These are phyloP conservation scores for Temnothorax nylanderi DNA, from an alignment of 1,140 invertebrate species.

Conservation along the genomic window DNA sequence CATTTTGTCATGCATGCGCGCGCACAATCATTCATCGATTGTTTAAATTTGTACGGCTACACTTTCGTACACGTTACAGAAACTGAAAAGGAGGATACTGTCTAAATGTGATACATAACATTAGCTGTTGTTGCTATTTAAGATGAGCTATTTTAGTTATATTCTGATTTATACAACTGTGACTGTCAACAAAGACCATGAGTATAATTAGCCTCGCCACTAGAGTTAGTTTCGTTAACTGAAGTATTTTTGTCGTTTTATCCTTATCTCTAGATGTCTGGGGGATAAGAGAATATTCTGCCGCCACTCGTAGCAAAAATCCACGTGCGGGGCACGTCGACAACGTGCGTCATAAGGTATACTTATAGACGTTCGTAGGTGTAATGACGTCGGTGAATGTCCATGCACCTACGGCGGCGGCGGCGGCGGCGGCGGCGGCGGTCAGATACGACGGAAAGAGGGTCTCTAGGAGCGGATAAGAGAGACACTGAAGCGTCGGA, in stretches of 20 bases:
- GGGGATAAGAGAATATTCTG: neutral
- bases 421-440: slow-evolving; percentile 50
- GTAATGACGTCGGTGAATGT: slow-evolving; percentile 60
- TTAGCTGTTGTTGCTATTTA: neutral
- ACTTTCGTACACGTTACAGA: no score
- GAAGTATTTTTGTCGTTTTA: slow-evolving; percentile 23
- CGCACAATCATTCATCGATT: slow-evolving; percentile 4
- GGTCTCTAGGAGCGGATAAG: slow-evolving; percentile 50
- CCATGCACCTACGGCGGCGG: slow-evolving; percentile 61
- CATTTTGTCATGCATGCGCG: neutral
- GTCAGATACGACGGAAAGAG: slow-evolving; percentile 51
- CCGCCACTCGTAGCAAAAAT: slow-evolving; percentile 12
- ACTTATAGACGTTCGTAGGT: slow-evolving; percentile 55
- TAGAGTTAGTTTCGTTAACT: neutral
- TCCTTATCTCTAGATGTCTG: neutral
- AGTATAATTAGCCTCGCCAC: neutral
- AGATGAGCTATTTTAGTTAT: slow-evolving; percentile 3
- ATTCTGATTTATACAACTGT: neutral
- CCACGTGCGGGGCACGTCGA: slow-evolving; percentile 13
- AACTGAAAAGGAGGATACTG: neutral
- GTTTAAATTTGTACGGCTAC: neutral
- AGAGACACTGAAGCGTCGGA: slow-evolving; percentile 36
- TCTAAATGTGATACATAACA: neutral
- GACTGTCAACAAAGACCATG: neutral
- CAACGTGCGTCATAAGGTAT: slow-evolving; percentile 54